phyloP scores from a whole-genome alignment of 2,888 invertebrate genomes.

The Diaprepes abbreviatus region DNA sequence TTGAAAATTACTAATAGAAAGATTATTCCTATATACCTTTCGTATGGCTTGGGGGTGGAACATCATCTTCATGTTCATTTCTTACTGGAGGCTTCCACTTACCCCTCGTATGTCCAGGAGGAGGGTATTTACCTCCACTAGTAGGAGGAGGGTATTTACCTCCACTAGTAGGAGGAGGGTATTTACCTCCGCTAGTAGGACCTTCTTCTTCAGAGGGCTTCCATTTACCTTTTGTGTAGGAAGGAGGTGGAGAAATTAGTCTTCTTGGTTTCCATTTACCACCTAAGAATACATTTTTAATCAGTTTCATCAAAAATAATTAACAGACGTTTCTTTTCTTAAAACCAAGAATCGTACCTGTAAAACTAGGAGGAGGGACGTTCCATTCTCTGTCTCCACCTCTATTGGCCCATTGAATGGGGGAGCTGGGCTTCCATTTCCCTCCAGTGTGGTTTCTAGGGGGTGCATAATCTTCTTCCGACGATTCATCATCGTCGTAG shows the following conservation, averaged over 20 bases:
- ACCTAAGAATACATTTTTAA: no score
- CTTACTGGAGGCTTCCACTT: constrained; percentile 79
- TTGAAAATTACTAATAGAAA: no score
- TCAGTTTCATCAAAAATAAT: background rate
- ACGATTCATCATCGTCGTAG: constrained; percentile 60
- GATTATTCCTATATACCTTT: constrained; percentile 41
- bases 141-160: constrained; percentile 76
- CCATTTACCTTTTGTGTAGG: constrained; percentile 76
- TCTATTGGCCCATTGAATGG: constrained; percentile 62
- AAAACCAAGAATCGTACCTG: constrained; percentile 62
- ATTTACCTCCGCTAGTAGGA: constrained; percentile 72
- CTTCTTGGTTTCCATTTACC: constrained; percentile 75
- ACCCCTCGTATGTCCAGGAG: constrained; percentile 80
- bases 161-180: constrained; percentile 74
- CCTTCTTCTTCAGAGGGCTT: constrained; percentile 50
- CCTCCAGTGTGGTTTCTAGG: constrained; percentile 75
- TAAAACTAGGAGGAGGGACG: constrained; percentile 70
- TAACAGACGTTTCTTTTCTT: constrained; percentile 12
- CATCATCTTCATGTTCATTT: constrained; percentile 45
- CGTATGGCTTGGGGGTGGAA: constrained; percentile 48
- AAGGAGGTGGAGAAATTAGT: constrained; percentile 55
- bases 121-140: constrained; percentile 75
- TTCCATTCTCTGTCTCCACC: constrained; percentile 70
- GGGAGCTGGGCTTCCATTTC: constrained; percentile 81
- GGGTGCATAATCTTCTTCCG: constrained; percentile 69